Evolutionary conservation across 2,797 vertebrate genomes (phyloP).

Genomic region (Capromys pilorides): DNA sequence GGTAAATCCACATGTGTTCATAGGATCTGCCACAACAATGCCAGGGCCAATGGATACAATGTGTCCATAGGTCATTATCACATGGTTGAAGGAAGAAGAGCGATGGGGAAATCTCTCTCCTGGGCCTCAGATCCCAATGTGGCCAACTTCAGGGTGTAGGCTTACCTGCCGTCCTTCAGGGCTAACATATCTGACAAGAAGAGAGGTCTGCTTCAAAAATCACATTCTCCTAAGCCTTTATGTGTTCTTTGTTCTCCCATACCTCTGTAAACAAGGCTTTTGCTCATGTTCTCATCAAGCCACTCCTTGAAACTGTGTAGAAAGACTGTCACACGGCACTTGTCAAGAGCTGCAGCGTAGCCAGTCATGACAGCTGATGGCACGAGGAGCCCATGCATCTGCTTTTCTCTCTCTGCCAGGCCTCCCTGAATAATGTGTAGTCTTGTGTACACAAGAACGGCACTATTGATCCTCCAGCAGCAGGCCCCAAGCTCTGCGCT

Average conservation of each 20-base stretch:
- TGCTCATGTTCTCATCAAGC: conserved; percentile 7
- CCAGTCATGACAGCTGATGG: conserved; percentile 68
- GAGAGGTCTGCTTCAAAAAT: background rate
- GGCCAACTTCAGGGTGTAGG: background rate
- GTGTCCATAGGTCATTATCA: background rate
- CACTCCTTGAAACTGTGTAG: conserved; percentile 8
- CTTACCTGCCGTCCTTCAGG: background rate
- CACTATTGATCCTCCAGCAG: conserved; percentile 48
- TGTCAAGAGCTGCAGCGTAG: background rate
- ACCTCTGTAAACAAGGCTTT: conserved; percentile 44
- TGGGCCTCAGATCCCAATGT: rapidly evolving
- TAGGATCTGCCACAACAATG: background rate
- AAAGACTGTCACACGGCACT: conserved; percentile 55
- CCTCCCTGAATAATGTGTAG: conserved; percentile 63
- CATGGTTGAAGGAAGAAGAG: background rate
- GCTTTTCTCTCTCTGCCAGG: conserved; percentile 61
- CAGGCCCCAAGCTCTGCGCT: background rate
- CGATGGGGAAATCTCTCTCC: background rate
- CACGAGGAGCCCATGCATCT: conserved; percentile 34
- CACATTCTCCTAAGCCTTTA: background rate
- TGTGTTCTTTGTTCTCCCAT: background rate
- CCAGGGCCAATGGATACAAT: background rate
- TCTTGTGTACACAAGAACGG: conserved; percentile 50
- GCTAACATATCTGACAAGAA: background rate
- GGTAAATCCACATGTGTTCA: background rate